Evolutionary conservation across 1,140 invertebrate species (phyloP).

Genomic region (Gryllus bimaculatus): DNA sequence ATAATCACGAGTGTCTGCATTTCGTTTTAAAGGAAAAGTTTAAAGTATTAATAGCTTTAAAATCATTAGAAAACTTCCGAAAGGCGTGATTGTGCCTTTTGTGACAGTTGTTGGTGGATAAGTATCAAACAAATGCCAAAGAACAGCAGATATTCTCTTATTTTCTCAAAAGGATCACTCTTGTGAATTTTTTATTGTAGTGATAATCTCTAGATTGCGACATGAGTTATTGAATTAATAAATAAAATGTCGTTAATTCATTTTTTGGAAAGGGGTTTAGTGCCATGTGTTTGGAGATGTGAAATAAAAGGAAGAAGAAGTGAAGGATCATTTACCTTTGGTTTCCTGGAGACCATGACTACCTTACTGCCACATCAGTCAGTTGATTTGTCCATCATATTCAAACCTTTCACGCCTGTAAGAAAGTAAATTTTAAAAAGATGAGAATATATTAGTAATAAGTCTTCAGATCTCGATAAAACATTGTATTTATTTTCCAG

Average conservation of each 20-base stretch:
- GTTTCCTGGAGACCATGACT: background rate
- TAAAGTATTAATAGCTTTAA: too few species aligned
- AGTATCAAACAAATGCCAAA: too few species aligned
- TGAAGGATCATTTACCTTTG: background rate
- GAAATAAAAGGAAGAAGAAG: slow-evolving; percentile 9
- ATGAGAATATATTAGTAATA: background rate
- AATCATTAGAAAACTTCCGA: too few species aligned
- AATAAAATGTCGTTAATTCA: background rate
- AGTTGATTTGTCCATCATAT: background rate
- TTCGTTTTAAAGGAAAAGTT: too few species aligned
- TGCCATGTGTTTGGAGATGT: slow-evolving; percentile 33
- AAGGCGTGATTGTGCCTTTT: too few species aligned
- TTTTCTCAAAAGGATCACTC: too few species aligned
- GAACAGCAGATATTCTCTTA: too few species aligned
- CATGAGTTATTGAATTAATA: background rate
- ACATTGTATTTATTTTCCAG: slow-evolving; percentile 17
- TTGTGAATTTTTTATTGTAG: too few species aligned
- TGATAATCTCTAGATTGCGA: too few species aligned
- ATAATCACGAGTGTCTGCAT: too few species aligned
- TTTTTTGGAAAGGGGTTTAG: slow-evolving; percentile 30
- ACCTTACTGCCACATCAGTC: background rate
- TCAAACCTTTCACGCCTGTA: slow-evolving; percentile 6
- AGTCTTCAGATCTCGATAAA: slow-evolving; percentile 1
- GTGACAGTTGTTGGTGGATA: too few species aligned
- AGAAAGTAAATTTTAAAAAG: slow-evolving; percentile 4